Percentiles rank a stretch among this genome's conserved stretches.
phyloP scores from a whole-genome alignment of 1,140 invertebrate species.

The Phymastichus coffea region DNA sequence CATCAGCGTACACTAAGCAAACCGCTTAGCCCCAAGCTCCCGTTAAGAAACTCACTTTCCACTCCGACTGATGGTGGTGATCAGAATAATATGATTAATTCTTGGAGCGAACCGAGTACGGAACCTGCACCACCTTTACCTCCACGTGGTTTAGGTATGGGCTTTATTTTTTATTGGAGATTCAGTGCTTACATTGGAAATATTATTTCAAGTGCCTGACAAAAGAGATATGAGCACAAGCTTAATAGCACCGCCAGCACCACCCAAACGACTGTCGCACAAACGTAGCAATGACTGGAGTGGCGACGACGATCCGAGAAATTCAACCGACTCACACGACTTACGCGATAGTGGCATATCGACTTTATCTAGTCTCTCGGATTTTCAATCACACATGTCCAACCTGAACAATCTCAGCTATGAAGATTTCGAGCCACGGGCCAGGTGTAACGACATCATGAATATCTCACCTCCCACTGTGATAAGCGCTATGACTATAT shows the following conservation, averaged over 20 bases:
- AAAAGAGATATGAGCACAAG: constrained; percentile 55
- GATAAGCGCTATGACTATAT: constrained; percentile 47
- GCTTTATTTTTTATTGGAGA: neutral
- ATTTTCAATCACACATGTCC: constrained; percentile 56
- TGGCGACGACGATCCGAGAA: constrained; percentile 46
- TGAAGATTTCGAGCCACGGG: constrained; percentile 60
- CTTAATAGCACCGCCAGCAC: constrained; percentile 58
- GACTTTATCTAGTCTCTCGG: constrained; percentile 52
- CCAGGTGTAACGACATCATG: constrained; percentile 52
- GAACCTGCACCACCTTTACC: constrained; percentile 64
- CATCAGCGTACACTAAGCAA: constrained; percentile 62
- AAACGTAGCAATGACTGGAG: constrained; percentile 56
- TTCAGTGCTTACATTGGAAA: neutral
- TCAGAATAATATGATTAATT: constrained; percentile 55
- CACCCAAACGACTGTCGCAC: constrained; percentile 61
- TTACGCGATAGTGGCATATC: constrained; percentile 61
- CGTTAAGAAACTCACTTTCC: constrained; percentile 57
- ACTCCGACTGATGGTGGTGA: constrained; percentile 52
- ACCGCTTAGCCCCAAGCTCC: constrained; percentile 60
- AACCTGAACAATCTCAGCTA: constrained; percentile 61
- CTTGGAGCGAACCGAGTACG: constrained; percentile 60
- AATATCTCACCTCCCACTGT: constrained; percentile 55
- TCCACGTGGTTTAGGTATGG: constrained; percentile 62
- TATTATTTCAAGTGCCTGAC: constrained; percentile 56
- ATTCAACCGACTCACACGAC: constrained; percentile 51